Conservation (phyloP, 2,797 vertebrate genomes). For the Hozukius guyotensis region DNA sequence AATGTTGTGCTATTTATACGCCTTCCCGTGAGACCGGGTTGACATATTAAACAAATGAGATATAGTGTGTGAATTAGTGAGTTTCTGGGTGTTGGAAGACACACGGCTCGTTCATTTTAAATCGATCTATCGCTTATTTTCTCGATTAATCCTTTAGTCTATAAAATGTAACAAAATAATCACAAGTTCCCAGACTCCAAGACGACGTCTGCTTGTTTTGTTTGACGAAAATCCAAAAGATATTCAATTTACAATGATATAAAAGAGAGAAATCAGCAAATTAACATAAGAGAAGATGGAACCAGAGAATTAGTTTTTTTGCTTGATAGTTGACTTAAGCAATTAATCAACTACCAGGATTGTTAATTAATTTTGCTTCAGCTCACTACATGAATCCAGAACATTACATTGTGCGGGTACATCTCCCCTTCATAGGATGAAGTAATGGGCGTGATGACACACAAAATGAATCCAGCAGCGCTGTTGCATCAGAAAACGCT, state of each 20-base stretch:
- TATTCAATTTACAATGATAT: not conserved
- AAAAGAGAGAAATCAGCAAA: not conserved
- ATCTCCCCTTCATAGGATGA: not conserved
- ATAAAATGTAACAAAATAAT: not conserved
- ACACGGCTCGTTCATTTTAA: not conserved
- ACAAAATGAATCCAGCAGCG: not conserved
- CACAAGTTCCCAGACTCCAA: not conserved
- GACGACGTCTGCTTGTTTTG: not conserved
- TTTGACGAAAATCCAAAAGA: not conserved
- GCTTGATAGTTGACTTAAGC: not conserved
- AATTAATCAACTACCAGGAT: not conserved
- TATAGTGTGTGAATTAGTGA: no score
- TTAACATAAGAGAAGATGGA: not conserved
- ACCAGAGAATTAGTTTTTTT: not conserved
- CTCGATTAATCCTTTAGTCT: not conserved
- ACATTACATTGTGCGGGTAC: not conserved
- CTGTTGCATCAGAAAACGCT: constrained; percentile 28
- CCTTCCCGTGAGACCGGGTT: no score
- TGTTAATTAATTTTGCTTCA: not conserved
- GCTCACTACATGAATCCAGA: not conserved
- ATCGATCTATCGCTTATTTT: not conserved
- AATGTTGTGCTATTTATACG: no score
- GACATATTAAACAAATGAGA: no score
- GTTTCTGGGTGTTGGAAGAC: no score
- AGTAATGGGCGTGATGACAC: not conserved